Evolutionary conservation across 1,140 invertebrate genomes (phyloP).

Genomic region (Bombyx mori): ASM3026992v2 NC_085127.1:7266001-7266500

Average conservation of each 20-base stretch:
- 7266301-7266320: background rate
- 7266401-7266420: background rate
- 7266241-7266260: no score
- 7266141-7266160: no score
- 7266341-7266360: no score
- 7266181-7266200: no score
- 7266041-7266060: conserved; percentile 11
- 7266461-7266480: background rate
- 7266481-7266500: conserved; percentile 1
- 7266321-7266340: no score
- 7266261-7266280: no score
- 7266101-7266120: conserved; percentile 40
- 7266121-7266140: conserved; percentile 29
- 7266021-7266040: no score
- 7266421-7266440: background rate
- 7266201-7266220: no score
- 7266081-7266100: conserved; percentile 43
- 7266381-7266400: background rate
- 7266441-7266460: conserved; percentile 1
- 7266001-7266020: no score
- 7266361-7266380: no score
- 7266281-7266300: background rate
- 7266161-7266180: no score
- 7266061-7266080: conserved; percentile 42
- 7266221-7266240: no score